A percentile compares a stretch with the other conserved stretches of the same genome.
Evolutionary conservation across 2,113 vertebrate species (phyloP).

Genomic region (Oryzias melastigma): DNA sequence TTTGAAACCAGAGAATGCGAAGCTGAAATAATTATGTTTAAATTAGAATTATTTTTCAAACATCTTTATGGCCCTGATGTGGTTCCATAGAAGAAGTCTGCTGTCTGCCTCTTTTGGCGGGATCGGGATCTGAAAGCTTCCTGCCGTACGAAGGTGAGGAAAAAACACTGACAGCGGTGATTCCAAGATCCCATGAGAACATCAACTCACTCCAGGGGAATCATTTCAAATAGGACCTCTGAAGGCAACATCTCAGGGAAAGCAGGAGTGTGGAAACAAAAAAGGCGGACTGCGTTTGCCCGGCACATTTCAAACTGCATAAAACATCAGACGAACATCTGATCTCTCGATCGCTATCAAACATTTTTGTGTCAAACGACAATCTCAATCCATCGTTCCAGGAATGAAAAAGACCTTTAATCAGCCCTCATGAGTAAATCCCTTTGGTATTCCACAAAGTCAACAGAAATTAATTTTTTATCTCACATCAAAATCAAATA

Average conservation of each 20-base stretch:
- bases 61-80: too few relatives aligned
- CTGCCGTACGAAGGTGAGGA: conserved; percentile 13
- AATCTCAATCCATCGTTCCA: conserved; percentile 16
- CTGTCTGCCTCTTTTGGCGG: conserved; percentile 19
- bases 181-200: conserved; percentile 49
- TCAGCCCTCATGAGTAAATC: conserved; percentile 31
- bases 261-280: conserved; percentile 19
- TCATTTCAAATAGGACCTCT: conserved; percentile 65
- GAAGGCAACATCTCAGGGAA: conserved; percentile 47
- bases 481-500: too few relatives aligned
- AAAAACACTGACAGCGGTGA: conserved; percentile 40
- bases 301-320: conserved; percentile 18
- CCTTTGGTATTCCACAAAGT: conserved; percentile 22
- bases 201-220: conserved; percentile 62
- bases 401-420: conserved; percentile 20
- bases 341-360: conserved; percentile 34
- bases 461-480: too few relatives aligned
- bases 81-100: too few relatives aligned
- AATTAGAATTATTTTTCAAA: too few relatives aligned
- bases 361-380: conserved; percentile 30
- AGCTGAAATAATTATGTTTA: too few relatives aligned
- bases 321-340: conserved; percentile 29
- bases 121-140: conserved; percentile 43
- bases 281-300: not conserved
- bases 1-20: too few relatives aligned